A percentile compares a stretch with the other conserved stretches of the same genome.
Conservation (phyloP, 2,888 invertebrate species). For the Saturnia pavonia region DNA sequence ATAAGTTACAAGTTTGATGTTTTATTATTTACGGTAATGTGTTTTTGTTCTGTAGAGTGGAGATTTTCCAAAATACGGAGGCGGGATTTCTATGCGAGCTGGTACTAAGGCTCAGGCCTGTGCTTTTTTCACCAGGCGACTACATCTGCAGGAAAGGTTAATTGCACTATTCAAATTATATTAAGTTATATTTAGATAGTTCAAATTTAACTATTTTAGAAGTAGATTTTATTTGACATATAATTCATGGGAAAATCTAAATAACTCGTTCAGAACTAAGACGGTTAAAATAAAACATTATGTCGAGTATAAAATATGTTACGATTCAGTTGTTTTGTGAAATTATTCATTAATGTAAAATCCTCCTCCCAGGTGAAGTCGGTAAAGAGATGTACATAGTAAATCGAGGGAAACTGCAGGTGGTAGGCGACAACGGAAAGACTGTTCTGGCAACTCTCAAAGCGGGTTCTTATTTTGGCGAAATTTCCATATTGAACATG, state of each 20-base stretch:
- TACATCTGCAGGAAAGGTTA: slow-evolving; percentile 99
- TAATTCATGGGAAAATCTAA: not conserved
- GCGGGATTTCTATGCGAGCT: slow-evolving; percentile 99
- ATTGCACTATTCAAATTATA: not conserved
- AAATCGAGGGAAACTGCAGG: slow-evolving; percentile 96
- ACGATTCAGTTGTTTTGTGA: not conserved
- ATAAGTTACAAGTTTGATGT: slow-evolving; percentile 30
- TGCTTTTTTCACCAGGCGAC: slow-evolving; percentile 98
- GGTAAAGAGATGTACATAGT: slow-evolving; percentile 99
- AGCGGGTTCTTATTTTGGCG: slow-evolving; percentile 99
- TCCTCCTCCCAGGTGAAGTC: slow-evolving; percentile 91
- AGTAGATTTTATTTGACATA: not conserved
- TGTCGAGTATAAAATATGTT: not conserved
- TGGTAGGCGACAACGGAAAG: slow-evolving; percentile 96
- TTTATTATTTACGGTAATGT: slow-evolving; percentile 21
- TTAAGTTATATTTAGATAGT: not conserved
- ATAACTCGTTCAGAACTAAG: not conserved
- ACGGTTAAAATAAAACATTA: not conserved
- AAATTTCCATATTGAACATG: slow-evolving; percentile 99
- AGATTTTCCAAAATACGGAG: slow-evolving; percentile 99
- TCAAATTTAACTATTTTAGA: not conserved
- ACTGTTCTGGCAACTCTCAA: slow-evolving; percentile 98
- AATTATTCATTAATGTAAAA: slow-evolving; percentile 7
- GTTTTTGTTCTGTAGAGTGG: slow-evolving; percentile 84
- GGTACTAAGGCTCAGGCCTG: slow-evolving; percentile 95